Conservation (phyloP, 2,888 invertebrate species). For the Drosophila greeni region DNA sequence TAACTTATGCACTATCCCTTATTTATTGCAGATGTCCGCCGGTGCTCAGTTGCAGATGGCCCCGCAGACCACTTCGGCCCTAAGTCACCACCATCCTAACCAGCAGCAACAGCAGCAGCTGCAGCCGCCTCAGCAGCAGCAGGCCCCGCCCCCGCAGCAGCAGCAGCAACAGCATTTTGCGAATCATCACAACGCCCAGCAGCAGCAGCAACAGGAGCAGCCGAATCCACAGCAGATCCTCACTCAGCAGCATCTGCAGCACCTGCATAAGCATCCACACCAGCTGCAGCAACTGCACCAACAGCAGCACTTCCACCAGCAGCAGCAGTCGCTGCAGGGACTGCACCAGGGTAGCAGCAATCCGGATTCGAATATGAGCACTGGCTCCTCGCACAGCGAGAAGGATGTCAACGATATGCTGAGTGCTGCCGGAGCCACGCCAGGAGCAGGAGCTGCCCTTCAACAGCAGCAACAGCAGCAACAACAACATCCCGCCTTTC, state of each 20-base stretch:
- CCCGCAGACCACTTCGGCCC: slow-evolving; percentile 89
- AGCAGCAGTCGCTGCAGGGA: slow-evolving; percentile 55
- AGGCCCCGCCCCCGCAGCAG: slow-evolving; percentile 50
- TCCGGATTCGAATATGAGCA: slow-evolving; percentile 99
- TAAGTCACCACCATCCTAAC: slow-evolving; percentile 78
- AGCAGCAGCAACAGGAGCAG: slow-evolving; percentile 50
- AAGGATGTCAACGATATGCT: slow-evolving; percentile 83
- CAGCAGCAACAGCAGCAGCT: slow-evolving; percentile 73
- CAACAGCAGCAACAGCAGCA: slow-evolving; percentile 39
- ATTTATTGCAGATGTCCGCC: slow-evolving; percentile 91
- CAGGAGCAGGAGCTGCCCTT: slow-evolving; percentile 33
- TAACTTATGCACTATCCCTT: not conserved
- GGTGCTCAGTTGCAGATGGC: slow-evolving; percentile 98
- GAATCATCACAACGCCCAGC: slow-evolving; percentile 63
- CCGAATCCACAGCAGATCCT: slow-evolving; percentile 54
- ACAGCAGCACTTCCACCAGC: slow-evolving; percentile 55
- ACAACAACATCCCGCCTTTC: slow-evolving; percentile 42
- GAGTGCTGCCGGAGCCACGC: slow-evolving; percentile 47
- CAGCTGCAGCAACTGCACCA: slow-evolving; percentile 55
- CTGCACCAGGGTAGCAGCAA: slow-evolving; percentile 81
- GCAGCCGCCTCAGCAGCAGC: slow-evolving; percentile 37
- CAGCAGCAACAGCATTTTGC: slow-evolving; percentile 59
- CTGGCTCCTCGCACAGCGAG: slow-evolving; percentile 97
- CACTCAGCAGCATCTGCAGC: slow-evolving; percentile 50
- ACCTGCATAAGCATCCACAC: slow-evolving; percentile 58